Evolutionary conservation across 2,888 invertebrate species (phyloP).

Genomic region (Achlya flavicornis): DNA sequence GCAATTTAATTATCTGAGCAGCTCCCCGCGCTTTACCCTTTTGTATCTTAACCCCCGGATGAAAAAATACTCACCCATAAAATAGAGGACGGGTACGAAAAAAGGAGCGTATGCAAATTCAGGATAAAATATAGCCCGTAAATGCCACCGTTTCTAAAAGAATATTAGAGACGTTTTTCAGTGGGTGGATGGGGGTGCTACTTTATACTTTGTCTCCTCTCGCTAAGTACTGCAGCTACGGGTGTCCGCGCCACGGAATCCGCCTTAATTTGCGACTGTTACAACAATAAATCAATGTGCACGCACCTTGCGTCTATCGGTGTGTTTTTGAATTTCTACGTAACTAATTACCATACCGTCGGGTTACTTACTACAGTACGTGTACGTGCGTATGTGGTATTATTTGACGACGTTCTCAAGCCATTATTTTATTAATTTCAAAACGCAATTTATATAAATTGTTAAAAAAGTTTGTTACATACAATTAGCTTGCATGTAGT

Average conservation of each 20-base stretch:
- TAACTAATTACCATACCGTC: neutral
- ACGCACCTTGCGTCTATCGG: slow-evolving; percentile 27
- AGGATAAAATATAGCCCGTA: slow-evolving; percentile 85
- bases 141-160: slow-evolving; percentile 85
- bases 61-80: slow-evolving; percentile 84
- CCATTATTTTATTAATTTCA: no score
- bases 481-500: no score
- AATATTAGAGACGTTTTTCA: slow-evolving; percentile 85
- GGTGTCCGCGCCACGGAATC: slow-evolving; percentile 74
- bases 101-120: slow-evolving; percentile 85
- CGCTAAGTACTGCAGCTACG: slow-evolving; percentile 78
- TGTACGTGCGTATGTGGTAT: no score
- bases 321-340: slow-evolving; percentile 15
- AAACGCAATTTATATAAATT: no score
- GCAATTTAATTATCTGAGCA: slow-evolving; percentile 83
- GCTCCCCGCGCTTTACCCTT: slow-evolving; percentile 82
- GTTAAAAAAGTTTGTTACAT: no score
- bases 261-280: slow-evolving; percentile 80
- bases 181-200: slow-evolving; percentile 81
- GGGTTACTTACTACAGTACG: no score
- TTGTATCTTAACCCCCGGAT: slow-evolving; percentile 84
- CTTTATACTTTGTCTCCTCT: slow-evolving; percentile 83
- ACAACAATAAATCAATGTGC: slow-evolving; percentile 73
- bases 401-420: no score
- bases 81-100: slow-evolving; percentile 83